phyloP scores from a whole-genome alignment of 2,888 invertebrate species.

The Stenoptilia bipunctidactyla region DNA sequence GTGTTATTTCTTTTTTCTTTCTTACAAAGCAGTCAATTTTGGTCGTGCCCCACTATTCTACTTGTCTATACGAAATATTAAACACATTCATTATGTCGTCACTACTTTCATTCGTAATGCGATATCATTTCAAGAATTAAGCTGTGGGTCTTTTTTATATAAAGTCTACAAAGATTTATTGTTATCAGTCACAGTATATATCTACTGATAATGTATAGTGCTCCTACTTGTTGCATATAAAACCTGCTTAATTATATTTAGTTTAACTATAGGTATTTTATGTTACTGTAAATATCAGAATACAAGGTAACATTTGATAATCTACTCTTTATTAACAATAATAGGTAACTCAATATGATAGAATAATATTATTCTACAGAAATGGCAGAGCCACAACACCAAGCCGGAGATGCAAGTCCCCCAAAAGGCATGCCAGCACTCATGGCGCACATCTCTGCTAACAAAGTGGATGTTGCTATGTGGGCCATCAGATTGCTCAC shows the following conservation, averaged over 20 bases:
- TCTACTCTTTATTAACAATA: background rate
- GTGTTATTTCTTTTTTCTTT: background rate
- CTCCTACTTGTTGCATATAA: too few species aligned
- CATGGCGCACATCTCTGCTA: conserved; percentile 79
- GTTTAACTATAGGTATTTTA: too few species aligned
- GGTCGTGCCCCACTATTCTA: conserved; percentile 29
- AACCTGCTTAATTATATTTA: too few species aligned
- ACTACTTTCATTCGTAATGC: background rate
- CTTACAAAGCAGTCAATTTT: conserved; percentile 2
- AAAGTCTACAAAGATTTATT: too few species aligned
- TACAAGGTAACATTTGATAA: background rate
- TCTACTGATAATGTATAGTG: too few species aligned
- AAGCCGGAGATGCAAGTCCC: conserved; percentile 50
- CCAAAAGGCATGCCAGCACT: conserved; percentile 75
- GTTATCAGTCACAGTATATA: too few species aligned
- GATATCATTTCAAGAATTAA: background rate
- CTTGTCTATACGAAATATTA: conserved; percentile 10
- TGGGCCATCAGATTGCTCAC: conserved; percentile 90
- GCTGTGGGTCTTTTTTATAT: background rate
- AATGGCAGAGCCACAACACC: conserved; percentile 46
- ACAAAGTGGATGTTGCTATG: conserved; percentile 89
- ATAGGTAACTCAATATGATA: too few species aligned
- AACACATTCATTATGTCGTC: background rate
- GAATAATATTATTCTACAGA: conserved; percentile 26
- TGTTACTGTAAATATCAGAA: too few species aligned